These are phyloP conservation scores for Rutilus rutilus DNA, from an alignment of 2,113 vertebrate genomes.

Conservation along the genomic window DNA sequence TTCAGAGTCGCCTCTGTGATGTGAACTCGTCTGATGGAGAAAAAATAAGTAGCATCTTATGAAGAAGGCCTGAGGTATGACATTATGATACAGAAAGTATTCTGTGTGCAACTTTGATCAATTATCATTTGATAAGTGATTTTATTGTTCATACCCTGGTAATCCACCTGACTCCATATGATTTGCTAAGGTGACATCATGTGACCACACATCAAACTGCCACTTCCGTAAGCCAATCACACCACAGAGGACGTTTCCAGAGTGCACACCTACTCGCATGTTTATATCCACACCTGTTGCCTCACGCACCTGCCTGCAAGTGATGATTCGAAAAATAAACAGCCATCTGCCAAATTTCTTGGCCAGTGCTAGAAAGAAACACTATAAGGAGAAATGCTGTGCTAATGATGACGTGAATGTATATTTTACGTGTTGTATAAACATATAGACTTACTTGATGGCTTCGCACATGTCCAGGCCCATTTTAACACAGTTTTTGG, in stretches of 20 bases:
- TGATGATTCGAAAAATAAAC: neutral
- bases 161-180: conserved; percentile 97
- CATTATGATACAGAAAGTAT: neutral
- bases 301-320: conserved; percentile 88
- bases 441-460: conserved; percentile 87
- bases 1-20: conserved; percentile 96
- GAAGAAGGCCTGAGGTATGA: neutral
- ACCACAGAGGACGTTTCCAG: conserved; percentile 94
- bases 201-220: conserved; percentile 99
- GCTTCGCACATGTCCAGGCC: conserved; percentile 98
- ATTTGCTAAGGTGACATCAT: conserved; percentile 96
- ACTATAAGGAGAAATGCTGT: neutral
- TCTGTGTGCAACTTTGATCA: neutral
- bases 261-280: conserved; percentile 97
- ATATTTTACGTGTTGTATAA: neutral
- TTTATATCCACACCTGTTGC: conserved; percentile 96
- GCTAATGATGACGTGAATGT: neutral
- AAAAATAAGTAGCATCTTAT: neutral
- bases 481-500: conserved; percentile 99
- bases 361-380: neutral
- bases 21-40: conserved; percentile 86
- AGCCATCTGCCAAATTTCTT: neutral
- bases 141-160: conserved; percentile 83
- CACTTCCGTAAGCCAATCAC: conserved; percentile 97
- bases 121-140: neutral